Percentiles rank a stretch among this genome's conserved stretches.
Conservation (phyloP, 2,113 vertebrate genomes). For the Zonotrichia leucophrys region DNA sequence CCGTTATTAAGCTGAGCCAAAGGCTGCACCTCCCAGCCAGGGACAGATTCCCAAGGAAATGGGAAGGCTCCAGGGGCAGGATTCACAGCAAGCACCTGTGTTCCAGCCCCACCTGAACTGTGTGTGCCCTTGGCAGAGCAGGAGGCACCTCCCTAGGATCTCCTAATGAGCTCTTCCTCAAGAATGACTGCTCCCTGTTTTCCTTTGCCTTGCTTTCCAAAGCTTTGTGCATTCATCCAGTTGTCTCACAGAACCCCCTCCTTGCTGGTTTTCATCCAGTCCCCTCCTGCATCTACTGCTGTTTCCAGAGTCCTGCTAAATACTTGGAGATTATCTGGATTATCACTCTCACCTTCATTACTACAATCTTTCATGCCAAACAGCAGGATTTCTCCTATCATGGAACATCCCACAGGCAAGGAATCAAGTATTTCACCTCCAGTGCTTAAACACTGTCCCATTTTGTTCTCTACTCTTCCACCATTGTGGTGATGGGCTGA, state of each 20-base stretch:
- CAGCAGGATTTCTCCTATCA: neutral
- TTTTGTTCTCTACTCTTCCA: neutral
- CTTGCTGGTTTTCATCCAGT: neutral
- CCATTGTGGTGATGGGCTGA: neutral
- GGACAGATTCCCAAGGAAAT: neutral
- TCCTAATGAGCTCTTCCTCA: neutral
- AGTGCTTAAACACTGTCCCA: neutral
- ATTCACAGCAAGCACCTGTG: neutral
- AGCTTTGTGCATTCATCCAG: neutral
- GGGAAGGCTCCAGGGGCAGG: neutral
- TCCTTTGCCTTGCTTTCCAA: neutral
- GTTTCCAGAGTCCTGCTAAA: neutral
- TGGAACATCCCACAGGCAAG: neutral
- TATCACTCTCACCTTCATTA: neutral
- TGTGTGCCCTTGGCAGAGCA: neutral
- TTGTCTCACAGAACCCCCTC: neutral
- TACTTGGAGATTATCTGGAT: neutral
- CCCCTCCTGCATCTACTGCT: neutral
- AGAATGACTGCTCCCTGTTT: neutral
- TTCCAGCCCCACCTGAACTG: neutral
- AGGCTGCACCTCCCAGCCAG: neutral
- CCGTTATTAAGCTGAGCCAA: neutral
- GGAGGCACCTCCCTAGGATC: neutral
- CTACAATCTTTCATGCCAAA: neutral
- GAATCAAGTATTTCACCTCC: neutral